Base-by-base conservation (phyloP, 2,113 vertebrate species). In the Pantherophis guttatus region DNA sequence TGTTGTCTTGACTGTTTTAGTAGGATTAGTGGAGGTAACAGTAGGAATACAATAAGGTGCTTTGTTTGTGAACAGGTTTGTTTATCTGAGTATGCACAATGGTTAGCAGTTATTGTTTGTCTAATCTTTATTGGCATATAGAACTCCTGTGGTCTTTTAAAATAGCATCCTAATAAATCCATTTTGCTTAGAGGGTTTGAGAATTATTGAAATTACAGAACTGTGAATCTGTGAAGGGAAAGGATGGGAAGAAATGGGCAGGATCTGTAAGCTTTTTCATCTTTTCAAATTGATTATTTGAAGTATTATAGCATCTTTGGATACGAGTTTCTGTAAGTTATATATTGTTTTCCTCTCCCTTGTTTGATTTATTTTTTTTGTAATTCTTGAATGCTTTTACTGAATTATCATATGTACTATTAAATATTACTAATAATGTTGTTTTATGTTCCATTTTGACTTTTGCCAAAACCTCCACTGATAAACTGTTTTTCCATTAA, bases 111-210 rank as follows among this genome's bases (percentile, higher is more conserved):
- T 96, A 96, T 93, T 96, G 96, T 95, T 94, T 62, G 91, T 97
- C 97, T 97, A 93, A 94, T 97, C 96, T 97, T 97, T 97, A 96
- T 97, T 95, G 96, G 92, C 93, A 95, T 96, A 93, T 97, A 94
- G 91, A 97, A 96, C 90, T 97, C 94, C 94, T 96, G 95, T 91
- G 95, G 95, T 96, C 96, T 94, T 93, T 96, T 96, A 95, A 91
- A 95, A 92, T 88, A 96, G 89, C 93, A 94, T 94, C 17, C 75
- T 96, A 90, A 90, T 97, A 97, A 97, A 96, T 95, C 85, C 62
- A 90, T 91, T 96, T 91, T 94, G 59, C 87, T 94, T 95, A 94
- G 91, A 97, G 58, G 29, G 92, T 7, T 12, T 94, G 65, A 53
- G 62, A 94, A 96, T 95, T 96, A 95, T 23, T 90, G 88, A 93